Conservation (phyloP, 2,113 vertebrate species). For the Amblyornis subalaris region DNA sequence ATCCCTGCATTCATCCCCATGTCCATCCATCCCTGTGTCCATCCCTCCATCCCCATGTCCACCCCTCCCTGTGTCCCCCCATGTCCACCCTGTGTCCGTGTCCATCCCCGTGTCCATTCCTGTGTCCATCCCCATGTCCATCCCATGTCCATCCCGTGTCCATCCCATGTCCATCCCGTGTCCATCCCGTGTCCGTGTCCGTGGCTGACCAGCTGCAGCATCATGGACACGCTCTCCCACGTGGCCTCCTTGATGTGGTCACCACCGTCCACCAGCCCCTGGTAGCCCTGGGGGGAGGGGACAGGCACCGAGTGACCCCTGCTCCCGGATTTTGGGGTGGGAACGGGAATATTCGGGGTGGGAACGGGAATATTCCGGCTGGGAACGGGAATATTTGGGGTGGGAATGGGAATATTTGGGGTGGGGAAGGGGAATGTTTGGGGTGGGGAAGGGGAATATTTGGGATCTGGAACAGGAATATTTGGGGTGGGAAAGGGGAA, state of each 20-base stretch:
- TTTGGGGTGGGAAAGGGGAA: no score
- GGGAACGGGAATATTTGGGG: no score
- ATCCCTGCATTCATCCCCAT: neutral
- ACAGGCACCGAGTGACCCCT: no score
- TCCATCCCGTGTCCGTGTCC: neutral
- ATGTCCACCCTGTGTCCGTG: no score
- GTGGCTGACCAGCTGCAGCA: neutral
- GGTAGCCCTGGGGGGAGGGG: neutral
- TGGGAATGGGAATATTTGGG: neutral
- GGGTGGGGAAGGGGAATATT: no score
- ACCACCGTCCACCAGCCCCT: neutral
- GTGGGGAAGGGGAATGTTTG: no score
- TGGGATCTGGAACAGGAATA: no score
- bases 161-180: no score
- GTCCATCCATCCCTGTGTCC: neutral
- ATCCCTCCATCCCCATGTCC: neutral
- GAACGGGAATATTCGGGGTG: no score
- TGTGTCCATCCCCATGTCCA: neutral
- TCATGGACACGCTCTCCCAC: neutral
- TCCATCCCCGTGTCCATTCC: neutral
- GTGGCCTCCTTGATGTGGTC: neutral
- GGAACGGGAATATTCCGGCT: accelerated
- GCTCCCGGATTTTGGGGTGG: neutral
- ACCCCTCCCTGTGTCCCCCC: no score
- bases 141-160: no score